Percentiles rank a stretch among this genome's conserved stretches.
Evolutionary conservation across 1,140 invertebrate species (phyloP).

Genomic region (Drosophila aff.): DNA sequence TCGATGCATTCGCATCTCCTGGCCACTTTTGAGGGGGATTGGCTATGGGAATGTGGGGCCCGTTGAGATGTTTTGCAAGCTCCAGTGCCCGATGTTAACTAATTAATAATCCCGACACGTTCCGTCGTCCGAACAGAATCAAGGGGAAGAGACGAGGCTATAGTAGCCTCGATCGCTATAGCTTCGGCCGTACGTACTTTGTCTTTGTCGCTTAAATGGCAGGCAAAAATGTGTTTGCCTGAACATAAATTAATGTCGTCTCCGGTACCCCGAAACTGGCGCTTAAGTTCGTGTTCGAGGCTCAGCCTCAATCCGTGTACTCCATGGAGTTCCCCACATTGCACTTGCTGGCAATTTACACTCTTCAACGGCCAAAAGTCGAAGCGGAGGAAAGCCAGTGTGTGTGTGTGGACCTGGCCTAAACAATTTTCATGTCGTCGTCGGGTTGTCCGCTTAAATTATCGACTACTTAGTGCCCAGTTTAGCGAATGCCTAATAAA

Average conservation of each 20-base stretch:
- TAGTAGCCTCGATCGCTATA: constrained; percentile 3
- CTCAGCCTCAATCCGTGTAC: constrained; percentile 24
- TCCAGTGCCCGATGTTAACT: constrained; percentile 35
- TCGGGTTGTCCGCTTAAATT: constrained; percentile 59
- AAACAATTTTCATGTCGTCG: constrained; percentile 62
- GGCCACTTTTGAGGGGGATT: not conserved
- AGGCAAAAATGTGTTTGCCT: constrained; percentile 73
- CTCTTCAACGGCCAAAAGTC: constrained; percentile 46
- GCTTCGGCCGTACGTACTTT: constrained; percentile 43
- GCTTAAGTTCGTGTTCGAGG: constrained; percentile 57
- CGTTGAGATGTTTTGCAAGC: constrained; percentile 40
- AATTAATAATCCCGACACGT: constrained; percentile 76
- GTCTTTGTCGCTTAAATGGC: constrained; percentile 76
- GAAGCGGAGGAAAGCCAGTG: constrained; percentile 17
- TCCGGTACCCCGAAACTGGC: constrained; percentile 49
- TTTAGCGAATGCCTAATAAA: constrained; percentile 75
- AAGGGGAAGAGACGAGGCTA: not conserved
- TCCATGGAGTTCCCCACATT: constrained; percentile 11
- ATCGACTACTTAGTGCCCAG: constrained; percentile 75
- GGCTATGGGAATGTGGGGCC: constrained; percentile 37
- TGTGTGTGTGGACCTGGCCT: constrained; percentile 40
- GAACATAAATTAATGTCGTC: constrained; percentile 74
- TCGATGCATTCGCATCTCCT: constrained; percentile 26
- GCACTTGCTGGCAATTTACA: constrained; percentile 65
- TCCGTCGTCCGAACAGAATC: constrained; percentile 23